Evolutionary conservation across 2,797 vertebrate genomes (phyloP).

Genomic region (Galago senegalensis): DNA sequence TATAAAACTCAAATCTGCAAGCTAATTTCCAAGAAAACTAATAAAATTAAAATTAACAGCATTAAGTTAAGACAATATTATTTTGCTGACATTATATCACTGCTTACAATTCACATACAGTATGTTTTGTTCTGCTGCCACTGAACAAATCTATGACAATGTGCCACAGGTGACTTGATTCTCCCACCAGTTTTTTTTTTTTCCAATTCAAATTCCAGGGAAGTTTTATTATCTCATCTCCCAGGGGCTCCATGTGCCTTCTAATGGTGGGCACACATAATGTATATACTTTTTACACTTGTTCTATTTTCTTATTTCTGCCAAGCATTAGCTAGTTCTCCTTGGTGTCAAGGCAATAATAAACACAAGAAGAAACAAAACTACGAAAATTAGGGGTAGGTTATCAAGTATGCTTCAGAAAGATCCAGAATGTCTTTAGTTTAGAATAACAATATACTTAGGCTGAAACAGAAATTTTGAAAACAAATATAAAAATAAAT

Average conservation of each 20-base stretch:
- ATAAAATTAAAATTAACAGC: conserved; percentile 44
- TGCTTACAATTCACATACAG: not conserved
- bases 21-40: conserved; percentile 51
- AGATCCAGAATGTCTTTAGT: not conserved
- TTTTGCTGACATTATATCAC: not conserved
- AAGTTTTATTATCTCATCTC: not conserved
- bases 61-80: conserved; percentile 23
- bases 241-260: not conserved
- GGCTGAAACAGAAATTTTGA: not conserved
- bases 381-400: not conserved
- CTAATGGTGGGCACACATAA: not conserved
- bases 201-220: conserved; percentile 12
- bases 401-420: not conserved
- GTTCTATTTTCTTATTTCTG: not conserved
- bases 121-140: not conserved
- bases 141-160: not conserved
- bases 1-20: conserved; percentile 54
- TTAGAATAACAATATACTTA: not conserved
- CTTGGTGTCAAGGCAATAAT: not conserved
- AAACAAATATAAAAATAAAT: not conserved
- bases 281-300: not conserved
- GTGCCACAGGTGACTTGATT: not conserved
- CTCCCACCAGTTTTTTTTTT: not conserved
- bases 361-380: conserved; percentile 16
- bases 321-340: conserved; percentile 16